A percentile compares a stretch with the other conserved stretches of the same genome.
phyloP scores from a whole-genome alignment of 2,888 invertebrate genomes.

The Drosophila anceps region DNA sequence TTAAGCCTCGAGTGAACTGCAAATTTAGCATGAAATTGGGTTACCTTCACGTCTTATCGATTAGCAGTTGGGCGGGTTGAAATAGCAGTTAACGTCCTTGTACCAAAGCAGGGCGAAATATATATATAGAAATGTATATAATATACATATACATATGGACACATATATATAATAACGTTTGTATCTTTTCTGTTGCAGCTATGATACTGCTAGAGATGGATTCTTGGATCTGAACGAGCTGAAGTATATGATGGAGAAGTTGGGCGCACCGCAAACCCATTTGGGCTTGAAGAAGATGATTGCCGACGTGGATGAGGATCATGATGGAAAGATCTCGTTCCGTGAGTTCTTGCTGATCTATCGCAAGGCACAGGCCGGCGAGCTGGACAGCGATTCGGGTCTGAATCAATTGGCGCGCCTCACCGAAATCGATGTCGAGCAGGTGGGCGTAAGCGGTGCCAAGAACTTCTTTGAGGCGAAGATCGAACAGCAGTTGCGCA shows the following conservation, averaged over 20 bases:
- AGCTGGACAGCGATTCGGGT: conserved; percentile 94
- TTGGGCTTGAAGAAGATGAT: conserved; percentile 98
- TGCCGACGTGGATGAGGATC: conserved; percentile 94
- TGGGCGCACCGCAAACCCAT: conserved; percentile 98
- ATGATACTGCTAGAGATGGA: conserved; percentile 95
- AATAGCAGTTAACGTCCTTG: conserved; percentile 38
- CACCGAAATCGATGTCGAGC: conserved; percentile 96
- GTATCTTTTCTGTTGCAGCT: conserved; percentile 88
- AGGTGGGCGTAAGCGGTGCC: conserved; percentile 97
- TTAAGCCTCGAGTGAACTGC: conserved; percentile 21
- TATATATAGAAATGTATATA: not conserved
- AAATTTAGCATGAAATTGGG: conserved; percentile 58
- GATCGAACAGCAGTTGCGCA: conserved; percentile 93
- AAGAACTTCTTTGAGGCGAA: conserved; percentile 98
- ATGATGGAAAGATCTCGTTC: conserved; percentile 94
- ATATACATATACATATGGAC: not conserved
- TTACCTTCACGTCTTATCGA: conserved; percentile 62
- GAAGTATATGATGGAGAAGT: conserved; percentile 98
- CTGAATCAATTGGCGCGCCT: conserved; percentile 93
- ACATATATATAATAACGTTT: not conserved
- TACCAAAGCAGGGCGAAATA: not conserved
- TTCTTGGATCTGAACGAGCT: conserved; percentile 95
- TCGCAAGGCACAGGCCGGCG: conserved; percentile 95
- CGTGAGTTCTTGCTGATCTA: conserved; percentile 94
- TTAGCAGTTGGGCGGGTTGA: conserved; percentile 44